Base-by-base conservation (phyloP, 1,140 invertebrate species). In the Anthonomus grandis region DNA sequence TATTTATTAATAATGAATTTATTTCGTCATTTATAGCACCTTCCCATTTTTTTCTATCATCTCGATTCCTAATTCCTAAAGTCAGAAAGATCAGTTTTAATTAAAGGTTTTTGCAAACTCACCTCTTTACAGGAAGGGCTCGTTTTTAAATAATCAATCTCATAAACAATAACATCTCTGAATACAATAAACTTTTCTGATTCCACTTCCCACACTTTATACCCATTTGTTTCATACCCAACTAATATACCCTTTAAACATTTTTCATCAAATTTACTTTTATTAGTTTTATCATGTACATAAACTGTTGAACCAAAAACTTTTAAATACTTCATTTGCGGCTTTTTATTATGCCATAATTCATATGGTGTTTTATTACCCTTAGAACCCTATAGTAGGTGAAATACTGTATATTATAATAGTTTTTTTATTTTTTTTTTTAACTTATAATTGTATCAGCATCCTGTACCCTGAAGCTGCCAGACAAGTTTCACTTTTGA, bases 221-320 rank as follows among this genome's bases (percentile, higher is more conserved):
- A 75, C 25, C 71, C 72, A 65, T 76, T 76, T 67, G 66, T 64
- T 63, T 69, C 69, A 69, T 75, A 78, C 1, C 70, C 70, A 13
- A 76, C 60, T 23, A 76, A 51, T 55, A 75, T 72, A 48, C 59
- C 66, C 64, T 72, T 75, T 17, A n/a, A 39, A n/a, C 18, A 44
- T 70, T 71, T 74, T 45, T 70, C 50, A 63, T 75, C 71, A 61
- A 76, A 74, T 63, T 77, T 75, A 36, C 31, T 46, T 62, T 73
- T 68, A 57, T 57, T 65, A 1, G 41, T 62, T 73, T 77, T 75
- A 65, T 72, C 68, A 63, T 73, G 70, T 13, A 72, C 67, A 62
- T 72, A 73, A 25, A 69, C 70, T n/a, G 69, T 75, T 13, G 65
- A 75, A 42, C 76, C 75, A 71, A 80, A 79, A 34, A 75, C 64